Evolutionary conservation across 2,888 invertebrate species (phyloP), one percentile per base, ranked within the genome.

Genomic region (Chironomus riparius): DNA sequence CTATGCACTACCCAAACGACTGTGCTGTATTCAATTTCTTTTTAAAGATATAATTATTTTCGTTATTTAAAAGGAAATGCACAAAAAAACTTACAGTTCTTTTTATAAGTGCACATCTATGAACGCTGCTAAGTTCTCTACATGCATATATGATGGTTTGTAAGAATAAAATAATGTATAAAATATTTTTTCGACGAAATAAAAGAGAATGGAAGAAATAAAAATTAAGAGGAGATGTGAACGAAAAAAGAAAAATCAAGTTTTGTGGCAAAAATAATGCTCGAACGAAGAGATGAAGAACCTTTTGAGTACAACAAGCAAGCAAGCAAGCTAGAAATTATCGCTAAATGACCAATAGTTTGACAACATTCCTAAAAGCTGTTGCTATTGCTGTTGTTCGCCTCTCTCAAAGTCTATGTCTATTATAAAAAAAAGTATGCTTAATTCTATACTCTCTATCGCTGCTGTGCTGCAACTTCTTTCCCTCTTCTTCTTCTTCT

Each of bases 351-450:
- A 72, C 68, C 48, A 68, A 65, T 65, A 73, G 72, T 74, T 74
- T 74, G 74, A 74, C 74, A 74, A 74, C 74, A 74, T 74, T 71
- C 56, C 68, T 65, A 65, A 74, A 74, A 74, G 74, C 13, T 74
- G 61, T 65, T 65, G 21, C 21, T 68, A 15, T 48, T 48, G 65
- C 72, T 15, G 61, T 73, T 73, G 21, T 21, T 24, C 12, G 24
- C 21, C 56, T 56, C n/a, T n/a, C 56, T 56, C 5, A 56, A 18
- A n/a, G 5, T 18, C 56, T 15, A 15, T 56, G 5, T 18, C 56
- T 15, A 15, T 56, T 15, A 13, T 10, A 56, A 18, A 56, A 13
- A 15, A 56, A n/a, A 56, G 56, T 56, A 24, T 65, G 10, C 21
- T 21, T 65, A 65, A 65, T 65, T 65, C 65, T 65, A 65, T 24